Evolutionary conservation across 2,797 vertebrate species (phyloP).

Genomic region (Spinibarbus caldwelli): DNA sequence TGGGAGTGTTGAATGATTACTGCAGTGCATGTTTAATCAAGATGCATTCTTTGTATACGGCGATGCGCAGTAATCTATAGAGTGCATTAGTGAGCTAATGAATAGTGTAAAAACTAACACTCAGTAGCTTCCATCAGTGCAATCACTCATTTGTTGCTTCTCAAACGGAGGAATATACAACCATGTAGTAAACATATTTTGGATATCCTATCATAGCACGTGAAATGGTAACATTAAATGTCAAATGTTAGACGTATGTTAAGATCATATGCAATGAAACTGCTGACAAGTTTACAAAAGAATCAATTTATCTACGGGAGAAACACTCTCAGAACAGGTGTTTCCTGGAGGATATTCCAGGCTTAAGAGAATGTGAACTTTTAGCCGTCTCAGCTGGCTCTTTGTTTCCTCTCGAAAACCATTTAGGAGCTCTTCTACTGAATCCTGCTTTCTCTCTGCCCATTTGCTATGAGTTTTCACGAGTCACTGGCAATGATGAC

Average conservation of each 20-base stretch:
- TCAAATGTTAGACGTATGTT: background rate
- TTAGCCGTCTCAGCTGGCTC: conserved; percentile 64
- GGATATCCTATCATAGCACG: too few relatives aligned
- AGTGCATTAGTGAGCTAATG: conserved; percentile 57
- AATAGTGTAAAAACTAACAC: conserved; percentile 46
- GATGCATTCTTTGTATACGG: conserved; percentile 51
- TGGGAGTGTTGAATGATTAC: conserved; percentile 56
- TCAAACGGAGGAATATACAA: background rate
- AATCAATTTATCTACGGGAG: conserved; percentile 29
- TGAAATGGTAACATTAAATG: background rate
- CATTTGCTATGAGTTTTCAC: background rate
- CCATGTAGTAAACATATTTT: background rate
- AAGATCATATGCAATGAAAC: background rate
- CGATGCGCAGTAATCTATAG: conserved; percentile 35
- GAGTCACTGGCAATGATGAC: background rate
- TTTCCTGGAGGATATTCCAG: conserved; percentile 80
- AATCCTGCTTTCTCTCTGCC: conserved; percentile 52
- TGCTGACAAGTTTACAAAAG: background rate
- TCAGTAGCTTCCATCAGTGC: conserved; percentile 27
- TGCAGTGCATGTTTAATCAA: conserved; percentile 58
- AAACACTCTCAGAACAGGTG: conserved; percentile 73
- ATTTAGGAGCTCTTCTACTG: conserved; percentile 65
- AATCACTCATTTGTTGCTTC: conserved; percentile 36
- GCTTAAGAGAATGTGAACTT: conserved; percentile 69
- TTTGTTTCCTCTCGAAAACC: conserved; percentile 68